Conservation (phyloP, 2,888 invertebrate species). For the Augiades crinisus region DNA sequence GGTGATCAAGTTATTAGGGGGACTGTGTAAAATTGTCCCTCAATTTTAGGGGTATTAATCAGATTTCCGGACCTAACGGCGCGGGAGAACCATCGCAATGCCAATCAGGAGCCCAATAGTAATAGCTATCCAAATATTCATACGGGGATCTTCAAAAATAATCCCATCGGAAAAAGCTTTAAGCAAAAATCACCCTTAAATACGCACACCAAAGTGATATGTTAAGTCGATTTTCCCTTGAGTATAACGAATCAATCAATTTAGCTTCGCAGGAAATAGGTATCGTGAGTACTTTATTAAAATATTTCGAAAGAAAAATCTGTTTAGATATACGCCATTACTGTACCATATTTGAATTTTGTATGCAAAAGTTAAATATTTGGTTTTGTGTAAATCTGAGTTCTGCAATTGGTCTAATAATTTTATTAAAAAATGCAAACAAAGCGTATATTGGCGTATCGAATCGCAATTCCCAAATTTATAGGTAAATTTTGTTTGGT, state of each 20-base stretch:
- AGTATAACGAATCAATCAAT: not conserved
- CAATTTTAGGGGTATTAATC: slow-evolving; percentile 73
- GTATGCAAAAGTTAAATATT: not conserved
- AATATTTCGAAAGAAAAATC: not conserved
- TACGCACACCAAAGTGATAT: not conserved
- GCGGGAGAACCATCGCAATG: slow-evolving; percentile 70
- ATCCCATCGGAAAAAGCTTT: not conserved
- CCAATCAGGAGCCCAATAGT: slow-evolving; percentile 57
- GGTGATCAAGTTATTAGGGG: slow-evolving; percentile 48
- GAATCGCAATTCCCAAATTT: slow-evolving; percentile 19
- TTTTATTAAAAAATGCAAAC: slow-evolving; percentile 19
- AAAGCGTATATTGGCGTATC: slow-evolving; percentile 15
- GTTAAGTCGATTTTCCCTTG: slow-evolving; percentile 11
- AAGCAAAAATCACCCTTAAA: slow-evolving; percentile 9
- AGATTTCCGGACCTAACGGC: slow-evolving; percentile 70
- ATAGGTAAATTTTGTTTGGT: slow-evolving; percentile 11
- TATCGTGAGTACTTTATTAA: not conserved
- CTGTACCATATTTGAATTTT: too few relatives aligned
- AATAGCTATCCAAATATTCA: slow-evolving; percentile 34
- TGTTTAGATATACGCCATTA: too few relatives aligned
- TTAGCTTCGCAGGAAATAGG: not conserved
- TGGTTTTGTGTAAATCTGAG: not conserved
- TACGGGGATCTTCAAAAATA: slow-evolving; percentile 10
- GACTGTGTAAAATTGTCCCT: slow-evolving; percentile 62
- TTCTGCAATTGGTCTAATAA: slow-evolving; percentile 12